Evolutionary conservation across 2,113 vertebrate species (phyloP), one percentile per base, ranked within the genome.

Genomic region (Cryptotis parvus): DNA sequence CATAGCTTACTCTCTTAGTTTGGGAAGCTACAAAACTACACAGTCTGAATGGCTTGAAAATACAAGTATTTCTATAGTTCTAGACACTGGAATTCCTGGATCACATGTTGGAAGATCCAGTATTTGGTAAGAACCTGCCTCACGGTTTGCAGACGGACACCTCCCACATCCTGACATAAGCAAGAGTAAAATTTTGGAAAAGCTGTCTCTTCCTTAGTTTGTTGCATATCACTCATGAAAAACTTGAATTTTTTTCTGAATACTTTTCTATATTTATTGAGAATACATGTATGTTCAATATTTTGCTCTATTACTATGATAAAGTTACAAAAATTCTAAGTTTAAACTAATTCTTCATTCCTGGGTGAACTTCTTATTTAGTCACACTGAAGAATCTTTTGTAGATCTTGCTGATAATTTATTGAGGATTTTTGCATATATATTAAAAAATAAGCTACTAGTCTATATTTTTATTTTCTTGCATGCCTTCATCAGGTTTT

Each of bases 271-370:
- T 4, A 63, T 63, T 73, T 79, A 79, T 22, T 79, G 41, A 86
- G 72, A 27, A 86, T 52, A n/a, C 52, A 65, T 65, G 90, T 65
- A 27, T 6, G 39, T 72, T 52, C 39, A 79, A 9, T 18, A 14
- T 22, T 78, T 41, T 63, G 63, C 39, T 70, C 22, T 58, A 43
- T 43, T 35, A 79, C 69, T 79, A 52, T 27, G 33, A 91, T 80
- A 10, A 26, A 82, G 61, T n/a, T 83, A 70, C 4, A 75, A 24
- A n/a, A 70, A 27, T 76, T 77, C 7, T 83, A 22, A 39, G 12
- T 77, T 92, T 61, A 92, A 88, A 70, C 4, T n/a, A 83, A 70
- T 37, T 20, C 74, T 63, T 63, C n/a, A 70, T 70, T 49, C 15
- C 11, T 70, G 55, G 3, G 63, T 63, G 70, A 70, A 61, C 35